phyloP scores from a whole-genome alignment of 1,140 invertebrate genomes.

The Caenorhabditis inopinata region DNA sequence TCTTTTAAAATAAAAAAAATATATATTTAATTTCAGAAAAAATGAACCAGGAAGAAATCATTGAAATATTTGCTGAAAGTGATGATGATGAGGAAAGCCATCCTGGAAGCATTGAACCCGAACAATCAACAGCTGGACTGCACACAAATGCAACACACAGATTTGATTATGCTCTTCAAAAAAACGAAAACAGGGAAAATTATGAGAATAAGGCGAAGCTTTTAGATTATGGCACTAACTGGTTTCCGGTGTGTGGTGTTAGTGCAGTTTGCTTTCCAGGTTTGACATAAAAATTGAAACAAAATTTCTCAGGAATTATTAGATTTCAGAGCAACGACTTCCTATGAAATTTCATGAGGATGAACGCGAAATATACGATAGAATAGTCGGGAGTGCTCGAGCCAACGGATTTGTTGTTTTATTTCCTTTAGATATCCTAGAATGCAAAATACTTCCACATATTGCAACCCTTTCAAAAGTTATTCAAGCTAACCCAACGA shows the following conservation, averaged over 20 bases:
- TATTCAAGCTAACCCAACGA: background rate
- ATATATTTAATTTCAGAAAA: too few relatives aligned
- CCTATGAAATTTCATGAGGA: background rate
- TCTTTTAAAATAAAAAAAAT: too few relatives aligned
- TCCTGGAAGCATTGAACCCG: background rate
- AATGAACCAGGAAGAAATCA: too few relatives aligned
- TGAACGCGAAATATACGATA: background rate
- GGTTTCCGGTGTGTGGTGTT: background rate
- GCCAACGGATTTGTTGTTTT: constrained; percentile 1
- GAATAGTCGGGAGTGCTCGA: background rate
- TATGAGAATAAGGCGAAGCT: background rate
- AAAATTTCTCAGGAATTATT: too few relatives aligned
- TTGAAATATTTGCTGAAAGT: too few relatives aligned
- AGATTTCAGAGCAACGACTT: background rate
- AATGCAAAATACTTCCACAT: background rate
- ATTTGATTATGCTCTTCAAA: constrained; percentile 11
- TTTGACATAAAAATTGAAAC: background rate
- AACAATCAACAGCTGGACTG: background rate
- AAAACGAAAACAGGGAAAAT: background rate
- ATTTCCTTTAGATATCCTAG: background rate
- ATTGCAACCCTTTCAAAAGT: background rate
- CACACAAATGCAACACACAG: constrained; percentile 57
- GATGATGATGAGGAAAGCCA: background rate
- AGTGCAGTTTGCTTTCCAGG: constrained; percentile 7
- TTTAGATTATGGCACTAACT: background rate